Evolutionary conservation across 1,140 invertebrate genomes (phyloP), one percentile per base, ranked within the genome.

Genomic region (Conus ventricosus): DNA sequence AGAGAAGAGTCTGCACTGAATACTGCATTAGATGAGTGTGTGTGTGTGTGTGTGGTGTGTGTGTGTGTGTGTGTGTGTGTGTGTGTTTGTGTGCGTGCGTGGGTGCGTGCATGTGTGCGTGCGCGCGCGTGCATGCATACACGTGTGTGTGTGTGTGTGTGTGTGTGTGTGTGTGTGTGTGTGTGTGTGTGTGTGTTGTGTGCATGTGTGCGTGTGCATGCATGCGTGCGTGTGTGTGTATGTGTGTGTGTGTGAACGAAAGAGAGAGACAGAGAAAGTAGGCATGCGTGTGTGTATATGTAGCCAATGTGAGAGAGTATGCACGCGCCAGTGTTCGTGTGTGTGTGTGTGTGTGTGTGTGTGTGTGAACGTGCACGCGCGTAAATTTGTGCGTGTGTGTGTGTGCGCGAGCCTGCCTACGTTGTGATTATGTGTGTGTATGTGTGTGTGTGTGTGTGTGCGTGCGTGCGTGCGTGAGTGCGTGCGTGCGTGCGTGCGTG

Each of bases 401-500:
- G 71, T 75, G 71, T 75, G 71, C 7, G 71, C 7, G 20, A 5
- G 71, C 7, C 7, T 75, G 67, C 20, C n/a, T n/a, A 6, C 6
- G 17, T 20, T 75, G 7, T 75, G 67, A 6, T 6, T 75, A 20
- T 10, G 67, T 10, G 67, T 20, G 7, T 25, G 67, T 75, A 20
- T 75, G n/a, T 75, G n/a, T 75, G n/a, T 75, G 67, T 75, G 67
- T 75, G 67, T 75, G 67, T 75, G 67, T 75, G 67, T 75, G 67
- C 20, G 67, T 75, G 67, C 20, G 67, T 75, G 67, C 20, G 55
- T 75, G 67, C 20, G 17, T 75, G 67, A 10, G 17, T 75, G 71
- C 7, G 20, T 75, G 71, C 7, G 71, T 75, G 71, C 7, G 20
- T 75, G 25, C 7, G 71, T n/a, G 25, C 7, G 25, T 75, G 71